A percentile compares a stretch with the other conserved stretches of the same genome.
Conservation (phyloP, 2,888 invertebrate species). For the Aphidius colemani region DNA sequence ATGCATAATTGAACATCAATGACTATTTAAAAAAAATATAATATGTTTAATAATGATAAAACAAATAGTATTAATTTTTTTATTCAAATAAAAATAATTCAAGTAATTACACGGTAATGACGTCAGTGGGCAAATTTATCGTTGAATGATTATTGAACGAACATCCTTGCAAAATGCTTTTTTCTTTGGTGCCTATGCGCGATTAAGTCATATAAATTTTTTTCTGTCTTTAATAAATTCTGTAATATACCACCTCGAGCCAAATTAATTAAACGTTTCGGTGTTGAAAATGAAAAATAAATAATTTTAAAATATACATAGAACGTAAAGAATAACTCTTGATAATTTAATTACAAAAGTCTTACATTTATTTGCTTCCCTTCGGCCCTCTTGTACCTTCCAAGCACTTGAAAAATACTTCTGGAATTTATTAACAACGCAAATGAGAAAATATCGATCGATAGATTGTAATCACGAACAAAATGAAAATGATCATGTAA, state of each 20-base stretch:
- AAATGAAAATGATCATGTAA: conserved; percentile 9
- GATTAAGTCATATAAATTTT: conserved; percentile 24
- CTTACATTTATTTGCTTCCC: neutral
- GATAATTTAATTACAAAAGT: conserved; percentile 25
- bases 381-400: too few species aligned
- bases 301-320: neutral
- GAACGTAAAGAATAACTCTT: conserved; percentile 1
- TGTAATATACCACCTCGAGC: conserved; percentile 15
- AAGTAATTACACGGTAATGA: conserved; percentile 15
- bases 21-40: too few species aligned
- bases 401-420: conserved; percentile 3
- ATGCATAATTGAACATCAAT: too few species aligned
- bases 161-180: too few species aligned
- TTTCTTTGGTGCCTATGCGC: neutral
- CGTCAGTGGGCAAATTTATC: conserved; percentile 17
- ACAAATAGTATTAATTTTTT: too few species aligned
- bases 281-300: neutral
- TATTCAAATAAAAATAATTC: too few species aligned
- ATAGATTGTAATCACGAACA: conserved; percentile 18
- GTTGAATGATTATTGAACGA: conserved; percentile 13
- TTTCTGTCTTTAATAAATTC: conserved; percentile 13
- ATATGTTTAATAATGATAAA: too few species aligned
- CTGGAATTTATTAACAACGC: conserved; percentile 11
- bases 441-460: conserved; percentile 20
- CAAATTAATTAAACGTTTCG: conserved; percentile 23